A percentile compares a stretch with the other conserved stretches of the same genome.
These are phyloP conservation scores for Albula goreensis DNA, from an alignment of 2,113 vertebrate genomes.

Conservation along the genomic window DNA sequence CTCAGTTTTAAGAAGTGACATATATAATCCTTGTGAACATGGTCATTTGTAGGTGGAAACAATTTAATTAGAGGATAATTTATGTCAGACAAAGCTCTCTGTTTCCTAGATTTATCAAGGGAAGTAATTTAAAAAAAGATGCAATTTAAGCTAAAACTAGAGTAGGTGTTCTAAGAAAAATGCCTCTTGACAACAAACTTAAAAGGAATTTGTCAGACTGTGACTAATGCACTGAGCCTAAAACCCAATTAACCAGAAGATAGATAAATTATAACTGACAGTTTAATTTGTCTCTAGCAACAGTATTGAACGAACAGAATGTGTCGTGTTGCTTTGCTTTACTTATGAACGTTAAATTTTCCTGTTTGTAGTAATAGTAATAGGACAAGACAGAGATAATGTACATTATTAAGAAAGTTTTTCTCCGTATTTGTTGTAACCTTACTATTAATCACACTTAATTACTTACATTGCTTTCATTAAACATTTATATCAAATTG, in stretches of 20 bases:
- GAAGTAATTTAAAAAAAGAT: conserved; percentile 11
- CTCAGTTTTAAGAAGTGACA: neutral
- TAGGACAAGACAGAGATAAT: neutral
- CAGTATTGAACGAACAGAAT: conserved; percentile 10
- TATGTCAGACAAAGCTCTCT: conserved; percentile 10
- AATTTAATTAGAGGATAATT: neutral
- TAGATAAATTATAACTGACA: conserved; percentile 12
- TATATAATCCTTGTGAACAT: neutral
- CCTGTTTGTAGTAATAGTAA: neutral
- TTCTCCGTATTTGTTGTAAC: neutral
- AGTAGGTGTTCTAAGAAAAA: neutral
- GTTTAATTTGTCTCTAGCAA: conserved; percentile 19
- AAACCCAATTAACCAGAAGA: conserved; percentile 24
- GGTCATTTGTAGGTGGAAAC: neutral
- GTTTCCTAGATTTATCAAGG: conserved; percentile 12
- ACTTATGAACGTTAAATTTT: conserved; percentile 13
- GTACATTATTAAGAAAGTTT: neutral
- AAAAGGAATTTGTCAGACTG: conserved; percentile 10
- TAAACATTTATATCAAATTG: neutral
- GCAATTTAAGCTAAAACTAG: neutral
- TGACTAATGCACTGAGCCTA: conserved; percentile 25
- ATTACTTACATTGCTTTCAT: neutral
- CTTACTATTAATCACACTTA: neutral
- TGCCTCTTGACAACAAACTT: neutral
- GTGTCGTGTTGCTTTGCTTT: neutral